Evolutionary conservation across 2,797 vertebrate species (phyloP), one percentile per base, ranked within the genome.

Genomic region (Pipistrellus pygmaeus): DNA sequence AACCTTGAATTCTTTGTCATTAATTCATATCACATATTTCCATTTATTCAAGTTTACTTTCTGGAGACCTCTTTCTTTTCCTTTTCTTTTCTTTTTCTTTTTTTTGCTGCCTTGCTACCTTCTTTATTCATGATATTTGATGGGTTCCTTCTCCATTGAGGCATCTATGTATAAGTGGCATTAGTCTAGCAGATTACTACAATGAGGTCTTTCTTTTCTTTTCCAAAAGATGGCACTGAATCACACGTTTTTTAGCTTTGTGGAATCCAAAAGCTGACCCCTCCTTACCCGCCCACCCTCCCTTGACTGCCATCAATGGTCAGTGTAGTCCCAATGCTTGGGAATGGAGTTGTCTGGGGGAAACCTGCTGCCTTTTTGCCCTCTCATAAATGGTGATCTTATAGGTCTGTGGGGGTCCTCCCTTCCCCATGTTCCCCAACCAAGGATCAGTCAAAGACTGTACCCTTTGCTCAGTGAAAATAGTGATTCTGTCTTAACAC

Each of bases 221-320:
- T 66, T 66, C n/a, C n/a, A 66, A 66, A 18, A 32, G 8, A 15
- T 66, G n/a, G 64, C 17, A 32, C 2, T 66, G 64, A 66, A 18
- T 32, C 64, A 66, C 64, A 66, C 32, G 25, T 18, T 66, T 32
- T 66, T 66, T 66, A 32, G 64, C 64, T 32, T n/a, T 66, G n/a
- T 66, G 62, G 17, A 66, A 32, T 66, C 15, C 64, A n/a, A 66
- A 66, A 66, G 64, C 64, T 32, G n/a, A 18, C 15, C 30, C 13
- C 14, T 6, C 1, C 6, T 6, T 6, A 0, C 30, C 15, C 7
- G 6, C 13, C 23, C 21, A 23, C 20, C 0, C 55, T 21, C 55
- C 55, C 4, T 60, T 60, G 57, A 27, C 25, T 60, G 4, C 12
- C 25, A 60, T 60, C 12, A 13, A 60, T 60, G 57, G 3, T 66